phyloP scores from a whole-genome alignment of 2,797 vertebrate genomes.

The Antrozous pallidus region DNA sequence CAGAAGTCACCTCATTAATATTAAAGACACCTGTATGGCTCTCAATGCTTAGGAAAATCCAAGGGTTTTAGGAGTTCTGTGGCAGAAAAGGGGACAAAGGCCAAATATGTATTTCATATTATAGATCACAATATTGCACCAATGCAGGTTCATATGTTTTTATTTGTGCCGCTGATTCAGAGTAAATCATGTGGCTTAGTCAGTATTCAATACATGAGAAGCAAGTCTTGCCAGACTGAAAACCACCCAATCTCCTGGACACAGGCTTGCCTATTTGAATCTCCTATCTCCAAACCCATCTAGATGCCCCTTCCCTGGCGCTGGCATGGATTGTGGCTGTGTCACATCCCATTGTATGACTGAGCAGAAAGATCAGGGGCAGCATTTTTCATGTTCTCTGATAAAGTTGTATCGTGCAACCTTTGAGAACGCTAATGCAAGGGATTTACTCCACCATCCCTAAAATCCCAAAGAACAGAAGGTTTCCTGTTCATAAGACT shows the following conservation, averaged over 20 bases:
- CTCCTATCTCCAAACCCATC: too few species aligned
- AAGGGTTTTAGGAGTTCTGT: neutral
- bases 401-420: neutral
- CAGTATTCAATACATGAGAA: neutral
- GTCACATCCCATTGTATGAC: neutral
- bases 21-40: neutral
- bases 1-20: neutral
- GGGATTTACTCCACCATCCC: neutral
- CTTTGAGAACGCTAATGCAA: neutral
- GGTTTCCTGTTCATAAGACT: neutral
- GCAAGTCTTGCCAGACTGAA: neutral
- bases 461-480: neutral
- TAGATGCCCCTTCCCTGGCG: neutral
- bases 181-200: too few species aligned
- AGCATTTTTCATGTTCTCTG: neutral
- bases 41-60: neutral
- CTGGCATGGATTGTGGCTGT: neutral
- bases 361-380: neutral
- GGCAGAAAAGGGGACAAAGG: neutral
- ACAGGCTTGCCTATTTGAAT: too few species aligned
- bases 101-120: neutral
- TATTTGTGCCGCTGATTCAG: rapidly evolving
- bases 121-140: neutral
- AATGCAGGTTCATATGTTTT: rapidly evolving
- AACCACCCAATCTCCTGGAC: rapidly evolving